Base-by-base conservation (phyloP, 2,797 vertebrate genomes). In the Valencia hispanica region DNA sequence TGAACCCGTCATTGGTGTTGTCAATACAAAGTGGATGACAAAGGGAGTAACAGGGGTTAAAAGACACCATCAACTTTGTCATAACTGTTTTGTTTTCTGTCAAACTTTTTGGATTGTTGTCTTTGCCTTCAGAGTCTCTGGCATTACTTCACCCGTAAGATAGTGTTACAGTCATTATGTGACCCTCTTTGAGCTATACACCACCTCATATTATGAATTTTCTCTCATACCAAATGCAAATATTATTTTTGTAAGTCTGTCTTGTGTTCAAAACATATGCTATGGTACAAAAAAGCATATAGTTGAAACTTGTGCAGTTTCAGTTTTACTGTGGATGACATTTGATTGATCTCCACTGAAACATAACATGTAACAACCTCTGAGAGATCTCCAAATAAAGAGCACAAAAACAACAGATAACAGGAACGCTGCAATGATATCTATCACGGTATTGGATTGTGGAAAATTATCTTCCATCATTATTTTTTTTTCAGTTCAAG, bases 1-100 rank as follows among this genome's bases (percentile, higher is more conserved):
- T 63, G 75, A 69, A 85, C 50, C 72, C 72, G 63, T 87, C 53
- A 11, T 75, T 73, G 59, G 79, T 71, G 4, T 85, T 90, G 75
- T 83, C 59, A 91, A 89, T 74, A n/a, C 61, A 73, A 70, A 82
- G 57, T 68, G 48, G 27, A 79, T 90, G 88, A 88, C 80, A 87
- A 89, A 78, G 72, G 77, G 80, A 88, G 78, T 81, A 79, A 63
- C 59, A 59, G 71, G 73, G 75, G 82, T 87, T 86, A 82, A 85
- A 87, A 79, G 39, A 76, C 61, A n/a, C 57, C 1, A 22, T 82
- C 45, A 78, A 86, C 69, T 77, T 34, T 70, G 20, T 50, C 61
- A 65, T 65, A 65, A 39, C 22, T 70, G 55, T n/a, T 63, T 59
- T 74, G 70, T 78, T 81, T 80, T 34, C 72, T 55, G 75, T 68